Evolutionary conservation across 30 jellyfish, hydroid and myxozoan genomes (phyloP), one percentile per base, ranked within the genome.

Genomic region (Pseudorhiza aurosa): DNA sequence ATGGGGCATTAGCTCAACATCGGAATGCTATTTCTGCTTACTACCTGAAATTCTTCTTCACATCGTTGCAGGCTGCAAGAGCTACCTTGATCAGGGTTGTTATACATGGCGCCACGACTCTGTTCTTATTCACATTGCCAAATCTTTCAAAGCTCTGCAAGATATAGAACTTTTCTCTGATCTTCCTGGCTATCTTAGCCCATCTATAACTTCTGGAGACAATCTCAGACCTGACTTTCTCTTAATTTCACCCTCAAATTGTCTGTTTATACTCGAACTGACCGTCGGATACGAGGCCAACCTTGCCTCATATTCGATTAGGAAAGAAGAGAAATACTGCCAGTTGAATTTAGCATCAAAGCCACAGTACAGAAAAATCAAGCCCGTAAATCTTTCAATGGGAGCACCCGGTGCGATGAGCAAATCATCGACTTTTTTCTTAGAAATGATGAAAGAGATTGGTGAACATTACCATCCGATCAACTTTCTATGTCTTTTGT

Each of bases 71-170:
- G 36, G 67, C 19, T 53, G 67, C 67, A n/a, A 21, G 6, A 14
- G 19, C 24, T 53, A 53, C 35, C 35, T 53, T 9, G 24, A 22
- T 2, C n/a, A 53, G 22, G 67, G 67, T 15, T n/a, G 67, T 15
- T 21, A 53, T 10, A 53, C 67, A 12, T 53, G 67, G 33, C 36
- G 67, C 36, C 67, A 53, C 14, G 36, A 53, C 35, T 53, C 67
- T 10, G 36, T 53, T 11, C 35, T n/a, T 53, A 33, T 18, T 8
- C 22, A 18, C 5, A 21, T 53, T 53, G 67, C 67, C 33, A 8
- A 33, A 4, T 18, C 67, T 22, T 53, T 53, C 14, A 33, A 53
- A n/a, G 3, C 36, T 0, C 9, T 53, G 14, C 19, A n/a, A 22
- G 35, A 21, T 3, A 36, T 22, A 21, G 10, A 2, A 10, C 22